Evolutionary conservation across 2,113 vertebrate genomes (phyloP).

Genomic region (Morone saxatilis): DNA sequence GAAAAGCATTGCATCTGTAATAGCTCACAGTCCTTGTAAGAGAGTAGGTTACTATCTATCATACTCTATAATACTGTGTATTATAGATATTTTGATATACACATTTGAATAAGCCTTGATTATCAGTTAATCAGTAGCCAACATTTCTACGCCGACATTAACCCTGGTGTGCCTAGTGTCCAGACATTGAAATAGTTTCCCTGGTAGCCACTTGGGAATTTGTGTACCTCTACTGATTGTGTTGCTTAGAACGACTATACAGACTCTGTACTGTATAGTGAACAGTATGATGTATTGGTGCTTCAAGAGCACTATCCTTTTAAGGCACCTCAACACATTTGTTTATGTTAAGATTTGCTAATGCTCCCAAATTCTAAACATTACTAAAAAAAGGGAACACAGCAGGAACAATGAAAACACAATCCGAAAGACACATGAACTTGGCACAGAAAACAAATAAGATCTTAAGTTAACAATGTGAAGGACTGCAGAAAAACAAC

Average conservation of each 20-base stretch:
- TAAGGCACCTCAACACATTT: slow-evolving; percentile 10
- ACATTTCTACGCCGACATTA: slow-evolving; percentile 12
- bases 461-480: slow-evolving; percentile 47
- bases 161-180: not conserved
- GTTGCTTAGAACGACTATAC: slow-evolving; percentile 1
- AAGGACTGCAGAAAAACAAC: slow-evolving; percentile 43
- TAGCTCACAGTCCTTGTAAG: no score
- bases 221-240: slow-evolving; percentile 12
- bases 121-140: not conserved
- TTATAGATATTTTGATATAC: no score
- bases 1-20: no score
- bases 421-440: slow-evolving; percentile 1
- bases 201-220: not conserved
- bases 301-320: not conserved
- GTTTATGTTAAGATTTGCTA: slow-evolving; percentile 16
- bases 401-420: not conserved
- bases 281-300: slow-evolving; percentile 17
- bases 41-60: no score
- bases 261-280: not conserved
- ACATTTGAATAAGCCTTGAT: no score
- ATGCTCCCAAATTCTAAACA: not conserved
- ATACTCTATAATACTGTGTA: no score
- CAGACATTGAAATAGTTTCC: slow-evolving; percentile 11
- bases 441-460: slow-evolving; percentile 43
- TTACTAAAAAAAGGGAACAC: not conserved